Evolutionary conservation across 2,113 vertebrate species (phyloP).

Genomic region (Pandion haliaetus): DNA sequence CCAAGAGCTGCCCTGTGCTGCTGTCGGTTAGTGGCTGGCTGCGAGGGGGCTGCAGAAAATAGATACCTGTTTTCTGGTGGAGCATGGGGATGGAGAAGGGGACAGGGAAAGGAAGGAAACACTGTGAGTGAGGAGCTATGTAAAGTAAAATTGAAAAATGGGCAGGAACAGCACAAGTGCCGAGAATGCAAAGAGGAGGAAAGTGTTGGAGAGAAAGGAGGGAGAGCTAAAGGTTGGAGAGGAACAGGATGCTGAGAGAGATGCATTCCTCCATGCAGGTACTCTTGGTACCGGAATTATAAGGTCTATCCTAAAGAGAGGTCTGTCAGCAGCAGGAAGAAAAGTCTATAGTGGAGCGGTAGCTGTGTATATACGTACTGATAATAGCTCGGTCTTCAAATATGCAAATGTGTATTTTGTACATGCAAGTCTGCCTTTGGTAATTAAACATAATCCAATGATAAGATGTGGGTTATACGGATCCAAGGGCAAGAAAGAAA

Average conservation of each 20-base stretch:
- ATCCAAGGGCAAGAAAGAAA: neutral
- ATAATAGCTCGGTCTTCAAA: accelerated
- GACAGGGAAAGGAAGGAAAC: neutral
- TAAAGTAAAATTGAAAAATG: neutral
- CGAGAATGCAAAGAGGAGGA: neutral
- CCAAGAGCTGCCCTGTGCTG: neutral
- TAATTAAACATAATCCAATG: neutral
- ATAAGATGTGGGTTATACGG: neutral
- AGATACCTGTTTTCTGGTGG: too few relatives aligned
- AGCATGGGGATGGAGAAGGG: neutral
- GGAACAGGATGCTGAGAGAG: neutral
- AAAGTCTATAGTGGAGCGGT: neutral
- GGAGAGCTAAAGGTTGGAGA: neutral
- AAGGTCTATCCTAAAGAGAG: neutral
- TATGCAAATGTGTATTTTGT: neutral
- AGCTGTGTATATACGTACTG: neutral
- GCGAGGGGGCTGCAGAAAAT: neutral
- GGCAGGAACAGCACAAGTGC: neutral
- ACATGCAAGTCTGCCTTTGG: neutral
- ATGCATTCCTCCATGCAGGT: neutral
- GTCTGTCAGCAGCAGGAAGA: neutral
- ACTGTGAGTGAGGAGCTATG: accelerated
- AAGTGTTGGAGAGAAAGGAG: neutral
- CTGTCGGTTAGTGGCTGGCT: accelerated
- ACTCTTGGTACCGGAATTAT: neutral